Evolutionary conservation across 2,888 invertebrate species (phyloP).

Genomic region (Megamerina dolium): DNA sequence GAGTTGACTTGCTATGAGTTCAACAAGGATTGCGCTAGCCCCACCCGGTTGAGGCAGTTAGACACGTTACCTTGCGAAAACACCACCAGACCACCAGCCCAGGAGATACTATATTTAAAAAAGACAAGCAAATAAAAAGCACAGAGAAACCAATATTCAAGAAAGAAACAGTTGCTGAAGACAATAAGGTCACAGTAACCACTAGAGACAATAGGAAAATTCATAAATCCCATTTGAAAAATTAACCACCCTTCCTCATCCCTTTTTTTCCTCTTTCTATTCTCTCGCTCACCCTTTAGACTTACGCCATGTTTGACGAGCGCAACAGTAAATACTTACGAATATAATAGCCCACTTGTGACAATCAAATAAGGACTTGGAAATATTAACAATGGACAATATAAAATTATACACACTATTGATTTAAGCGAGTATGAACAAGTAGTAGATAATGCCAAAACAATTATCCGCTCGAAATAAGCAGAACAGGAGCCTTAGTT

Average conservation of each 20-base stretch:
- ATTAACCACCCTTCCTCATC: too few species aligned
- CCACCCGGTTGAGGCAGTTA: too few species aligned
- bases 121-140: conserved; percentile 15
- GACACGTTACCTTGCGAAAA: too few species aligned
- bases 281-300: neutral
- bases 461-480: neutral
- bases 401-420: conserved; percentile 22
- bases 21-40: too few species aligned
- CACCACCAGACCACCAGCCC: too few species aligned
- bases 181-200: conserved; percentile 17
- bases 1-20: too few species aligned
- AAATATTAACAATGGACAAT: conserved; percentile 15
- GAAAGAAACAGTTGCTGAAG: conserved; percentile 13
- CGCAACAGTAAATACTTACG: conserved; percentile 10
- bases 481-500: neutral
- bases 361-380: conserved; percentile 11
- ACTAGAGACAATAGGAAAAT: conserved; percentile 3
- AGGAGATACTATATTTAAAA: conserved; percentile 12
- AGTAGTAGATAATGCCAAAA: neutral
- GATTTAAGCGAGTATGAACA: conserved; percentile 13
- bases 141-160: conserved; percentile 11
- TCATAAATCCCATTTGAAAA: conserved; percentile 6
- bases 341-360: conserved; percentile 15
- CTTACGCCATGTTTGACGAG: conserved; percentile 1
- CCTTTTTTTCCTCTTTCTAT: conserved; percentile 1